Evolutionary conservation across 2,797 vertebrate genomes (phyloP), one percentile per base, ranked within the genome.

Genomic region (Sciurus carolinensis): DNA sequence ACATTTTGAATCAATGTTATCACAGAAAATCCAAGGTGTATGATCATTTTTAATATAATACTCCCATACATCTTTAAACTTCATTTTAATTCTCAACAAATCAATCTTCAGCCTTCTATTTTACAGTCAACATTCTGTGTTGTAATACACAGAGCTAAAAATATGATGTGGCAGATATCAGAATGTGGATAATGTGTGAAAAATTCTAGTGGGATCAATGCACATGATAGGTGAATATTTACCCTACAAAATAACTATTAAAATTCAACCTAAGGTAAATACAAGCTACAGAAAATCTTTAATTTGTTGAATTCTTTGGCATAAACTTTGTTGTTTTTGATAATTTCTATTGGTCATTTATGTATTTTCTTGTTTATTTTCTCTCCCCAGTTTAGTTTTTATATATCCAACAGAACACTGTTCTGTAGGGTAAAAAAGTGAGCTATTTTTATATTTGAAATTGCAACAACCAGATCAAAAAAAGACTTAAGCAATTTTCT

Each of bases 81-180:
- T 87, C 26, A 72, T 59, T 95, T 84, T 67, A 90, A 87, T 82
- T 69, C 39, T 66, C 22, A 95, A 47, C 36, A 86, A 73, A 44
- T 84, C 10, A 86, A 18, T 75, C 7, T 73, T 93, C 77, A 62
- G n/a, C 47, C 33, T 64, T 93, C 75, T 22, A 71, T 59, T 89
- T 69, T 84, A 2, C 28, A 64, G 28, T 79, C 36, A 91, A 10
- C 30, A 57, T 57, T 86, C 47, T 87, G 26, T 39, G 13, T 76
- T 69, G 33, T 67, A 28, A n/a, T 17, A 54, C 5, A 3, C 9
- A 73, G 47, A 80, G 17, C 20, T 93, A 33, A 73, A 28, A 36
- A 28, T 76, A 64, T 26, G 10, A 5, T 52, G 20, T n/a, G 24
- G 18, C 6, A 0, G 0, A 2, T 26, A 82, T 15, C 64, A 6